Base-by-base conservation (phyloP, 2,797 vertebrate species). In the Sebastes taczanowskii region DNA sequence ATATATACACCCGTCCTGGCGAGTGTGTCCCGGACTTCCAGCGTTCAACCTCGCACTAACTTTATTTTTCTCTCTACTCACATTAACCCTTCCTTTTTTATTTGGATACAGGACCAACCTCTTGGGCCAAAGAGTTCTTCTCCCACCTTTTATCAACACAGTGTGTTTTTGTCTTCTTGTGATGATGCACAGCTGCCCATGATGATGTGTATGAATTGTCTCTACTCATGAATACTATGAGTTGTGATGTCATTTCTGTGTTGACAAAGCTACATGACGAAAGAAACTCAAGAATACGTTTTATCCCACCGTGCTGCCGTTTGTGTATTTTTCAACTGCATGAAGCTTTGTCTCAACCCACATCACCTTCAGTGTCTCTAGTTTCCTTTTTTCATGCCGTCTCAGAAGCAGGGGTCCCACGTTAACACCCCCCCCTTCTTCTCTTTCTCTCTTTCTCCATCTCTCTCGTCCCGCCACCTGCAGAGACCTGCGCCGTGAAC, bases 401-500 rank as follows among this genome's bases (percentile, higher is more conserved):
- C 38, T 46, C 42, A 56, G 58, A 73, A 75, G 70, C 63, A 63
- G 74, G 55, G 58, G 30, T 67, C 61, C 73, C n/a, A 34, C n/a
- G 72, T 74, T 88, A 81, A 91, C 73, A 66, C 10, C 35, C 23
- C 38, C 35, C n/a, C 38, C 30, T 53, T 88, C 64, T 46, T 88
- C 55, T 89, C 76, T 92, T 78, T 94, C 75, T 94, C 75, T 89
- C 82, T 66, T 38, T 70, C 25, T 30, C 29, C 70, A 10, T 35
- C 20, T 35, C 20, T 72, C 46, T 72, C 38, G 18, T 82, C 35
- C 67, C 23, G 55, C 80, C 90, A 76, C 87, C 95, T 85, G 60
- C 89, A 99, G 98, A 99, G 95, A 99, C 98, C 11, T 99, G 98
- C 62, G 98, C 98, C 0, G 98, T 99, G 58, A 99, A 99, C 91